A percentile compares a stretch with the other conserved stretches of the same genome.
phyloP scores from a whole-genome alignment of 2,888 invertebrate species.

The Argyra leucocephala region DNA sequence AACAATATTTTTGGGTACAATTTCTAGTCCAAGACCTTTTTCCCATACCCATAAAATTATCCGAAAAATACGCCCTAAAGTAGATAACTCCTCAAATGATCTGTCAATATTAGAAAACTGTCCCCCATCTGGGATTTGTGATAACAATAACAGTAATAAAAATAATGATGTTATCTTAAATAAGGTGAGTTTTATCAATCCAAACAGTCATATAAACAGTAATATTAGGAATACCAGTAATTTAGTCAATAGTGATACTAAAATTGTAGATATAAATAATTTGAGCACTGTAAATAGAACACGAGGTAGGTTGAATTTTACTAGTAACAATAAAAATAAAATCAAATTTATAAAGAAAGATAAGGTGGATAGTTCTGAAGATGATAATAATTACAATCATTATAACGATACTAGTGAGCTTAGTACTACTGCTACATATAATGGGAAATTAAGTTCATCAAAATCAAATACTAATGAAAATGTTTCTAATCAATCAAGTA shows the following conservation, averaged over 20 bases:
- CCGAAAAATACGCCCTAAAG: slow-evolving; percentile 39
- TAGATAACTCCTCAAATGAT: background rate
- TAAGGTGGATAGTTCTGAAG: background rate
- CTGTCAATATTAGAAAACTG: background rate
- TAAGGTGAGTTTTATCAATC: slow-evolving; percentile 14
- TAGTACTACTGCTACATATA: too few relatives aligned
- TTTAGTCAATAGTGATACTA: slow-evolving; percentile 20
- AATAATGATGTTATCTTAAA: slow-evolving; percentile 22
- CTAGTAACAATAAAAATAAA: slow-evolving; percentile 24
- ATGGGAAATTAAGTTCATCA: too few relatives aligned
- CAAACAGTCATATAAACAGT: slow-evolving; percentile 15
- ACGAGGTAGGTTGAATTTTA: slow-evolving; percentile 29
- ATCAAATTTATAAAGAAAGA: background rate
- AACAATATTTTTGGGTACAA: slow-evolving; percentile 36
- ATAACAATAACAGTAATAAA: slow-evolving; percentile 21
- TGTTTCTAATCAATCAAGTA: too few relatives aligned
- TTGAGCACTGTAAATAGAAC: slow-evolving; percentile 32
- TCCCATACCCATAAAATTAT: slow-evolving; percentile 45
- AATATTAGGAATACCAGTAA: slow-evolving; percentile 23
- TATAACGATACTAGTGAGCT: background rate
- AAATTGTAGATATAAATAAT: slow-evolving; percentile 25
- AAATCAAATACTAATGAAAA: too few relatives aligned
- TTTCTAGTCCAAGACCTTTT: slow-evolving; percentile 49
- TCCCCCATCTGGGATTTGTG: slow-evolving; percentile 24
- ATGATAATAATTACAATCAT: background rate